Evolutionary conservation across 2,888 invertebrate genomes (phyloP).

Genomic region (Crossocerus cetratus): DNA sequence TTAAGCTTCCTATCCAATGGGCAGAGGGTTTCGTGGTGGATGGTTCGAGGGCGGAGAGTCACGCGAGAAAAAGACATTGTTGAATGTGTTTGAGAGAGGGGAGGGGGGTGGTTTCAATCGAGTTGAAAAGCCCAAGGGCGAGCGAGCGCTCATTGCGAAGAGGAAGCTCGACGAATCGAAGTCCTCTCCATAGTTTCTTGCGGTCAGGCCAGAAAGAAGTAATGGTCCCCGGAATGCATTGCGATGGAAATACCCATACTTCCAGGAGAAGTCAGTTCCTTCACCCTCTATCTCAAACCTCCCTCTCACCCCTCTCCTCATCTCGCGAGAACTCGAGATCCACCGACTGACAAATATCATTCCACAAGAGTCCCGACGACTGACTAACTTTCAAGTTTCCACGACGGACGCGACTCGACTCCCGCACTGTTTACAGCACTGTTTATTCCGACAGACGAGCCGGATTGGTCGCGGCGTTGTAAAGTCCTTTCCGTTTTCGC

Average conservation of each 20-base stretch:
- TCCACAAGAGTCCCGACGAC: not conserved
- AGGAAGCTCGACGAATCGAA: conserved; percentile 27
- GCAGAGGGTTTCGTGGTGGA: not conserved
- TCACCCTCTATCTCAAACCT: conserved; percentile 20
- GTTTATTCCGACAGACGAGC: not conserved
- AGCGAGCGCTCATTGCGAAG: no score
- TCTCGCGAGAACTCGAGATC: not conserved
- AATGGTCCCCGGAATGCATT: conserved; percentile 34
- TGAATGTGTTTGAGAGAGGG: not conserved
- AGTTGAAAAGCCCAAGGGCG: conserved; percentile 20
- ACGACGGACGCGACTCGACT: not conserved
- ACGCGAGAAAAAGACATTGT: not conserved
- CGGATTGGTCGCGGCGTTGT: not conserved
- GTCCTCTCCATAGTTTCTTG: conserved; percentile 31
- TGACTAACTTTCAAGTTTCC: not conserved
- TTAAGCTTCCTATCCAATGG: not conserved
- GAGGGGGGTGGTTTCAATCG: conserved; percentile 30
- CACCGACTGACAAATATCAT: not conserved
- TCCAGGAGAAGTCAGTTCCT: not conserved
- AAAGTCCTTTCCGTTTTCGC: no score
- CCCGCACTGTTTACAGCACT: not conserved
- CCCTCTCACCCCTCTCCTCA: not conserved
- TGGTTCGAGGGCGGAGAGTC: not conserved
- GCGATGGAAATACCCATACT: conserved; percentile 26
- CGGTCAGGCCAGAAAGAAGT: conserved; percentile 20